Conservation (phyloP, 2,113 vertebrate species). For the Mesocricetus auratus region DNA sequence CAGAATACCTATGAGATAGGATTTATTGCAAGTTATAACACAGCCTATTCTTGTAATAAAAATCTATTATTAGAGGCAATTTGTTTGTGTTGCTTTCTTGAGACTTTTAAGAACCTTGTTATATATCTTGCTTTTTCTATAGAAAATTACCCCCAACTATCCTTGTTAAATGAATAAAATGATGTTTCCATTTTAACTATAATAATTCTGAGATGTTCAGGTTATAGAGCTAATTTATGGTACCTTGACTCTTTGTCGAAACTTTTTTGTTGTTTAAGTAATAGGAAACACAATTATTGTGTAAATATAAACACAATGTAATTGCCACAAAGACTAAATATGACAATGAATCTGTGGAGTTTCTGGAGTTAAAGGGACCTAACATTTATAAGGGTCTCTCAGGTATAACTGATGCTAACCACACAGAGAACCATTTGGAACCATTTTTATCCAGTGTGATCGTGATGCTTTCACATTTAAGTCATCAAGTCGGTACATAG, state of each 20-base stretch:
- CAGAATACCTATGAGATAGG: neutral
- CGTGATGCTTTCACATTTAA: conserved; percentile 69
- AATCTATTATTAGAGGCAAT: conserved; percentile 57
- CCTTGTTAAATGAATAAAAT: neutral
- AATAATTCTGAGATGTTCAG: conserved; percentile 41
- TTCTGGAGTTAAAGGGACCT: conserved; percentile 80
- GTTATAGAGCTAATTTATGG: conserved; percentile 55
- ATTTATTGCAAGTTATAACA: conserved; percentile 41
- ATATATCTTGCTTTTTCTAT: conserved; percentile 39
- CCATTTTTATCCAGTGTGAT: conserved; percentile 36
- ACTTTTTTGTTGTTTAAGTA: conserved; percentile 71
- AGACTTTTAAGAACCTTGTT: conserved; percentile 23
- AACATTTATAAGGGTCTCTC: conserved; percentile 81
- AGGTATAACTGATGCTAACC: conserved; percentile 79
- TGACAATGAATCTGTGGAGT: conserved; percentile 75
- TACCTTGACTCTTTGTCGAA: conserved; percentile 64
- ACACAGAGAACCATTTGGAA: conserved; percentile 73
- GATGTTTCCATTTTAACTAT: conserved; percentile 53
- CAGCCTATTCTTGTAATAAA: conserved; percentile 31
- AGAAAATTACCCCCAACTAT: conserved; percentile 56
- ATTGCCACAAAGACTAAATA: conserved; percentile 83
- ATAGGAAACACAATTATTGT: conserved; percentile 86
- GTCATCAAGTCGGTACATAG: conserved; percentile 59
- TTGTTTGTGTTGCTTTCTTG: conserved; percentile 2
- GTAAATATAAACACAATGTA: conserved; percentile 81